Evolutionary conservation across 2,113 vertebrate genomes (phyloP).

Genomic region (Ictidomys tridecemlineatus): DNA sequence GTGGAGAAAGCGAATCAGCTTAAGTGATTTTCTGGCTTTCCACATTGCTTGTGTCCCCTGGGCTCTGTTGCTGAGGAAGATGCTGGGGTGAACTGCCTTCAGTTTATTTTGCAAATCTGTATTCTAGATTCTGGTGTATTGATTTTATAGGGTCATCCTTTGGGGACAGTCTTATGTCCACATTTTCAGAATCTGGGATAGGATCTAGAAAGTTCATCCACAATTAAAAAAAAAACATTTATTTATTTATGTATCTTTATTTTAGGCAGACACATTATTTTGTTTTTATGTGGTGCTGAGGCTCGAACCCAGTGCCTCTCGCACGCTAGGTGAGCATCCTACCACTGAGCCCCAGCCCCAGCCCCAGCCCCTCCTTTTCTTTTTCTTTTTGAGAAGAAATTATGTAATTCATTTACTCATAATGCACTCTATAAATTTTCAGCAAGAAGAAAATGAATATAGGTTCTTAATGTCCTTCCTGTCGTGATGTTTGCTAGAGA

Average conservation of each 20-base stretch:
- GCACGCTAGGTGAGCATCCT: too few species aligned
- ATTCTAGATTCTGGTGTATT: not conserved
- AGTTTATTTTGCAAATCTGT: not conserved
- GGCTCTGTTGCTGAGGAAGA: not conserved
- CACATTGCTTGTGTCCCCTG: not conserved
- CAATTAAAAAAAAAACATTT: not conserved
- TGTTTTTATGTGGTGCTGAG: too few species aligned
- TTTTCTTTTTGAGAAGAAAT: slow-evolving; percentile 15
- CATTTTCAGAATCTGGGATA: slow-evolving; percentile 24
- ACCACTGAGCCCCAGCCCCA: too few species aligned
- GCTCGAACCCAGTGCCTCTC: too few species aligned
- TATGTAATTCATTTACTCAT: not conserved
- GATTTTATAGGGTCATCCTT: not conserved
- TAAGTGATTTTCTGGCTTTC: not conserved
- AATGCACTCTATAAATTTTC: not conserved
- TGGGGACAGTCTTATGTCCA: not conserved
- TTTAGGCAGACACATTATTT: too few species aligned
- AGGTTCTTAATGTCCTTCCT: not conserved
- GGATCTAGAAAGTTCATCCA: slow-evolving; percentile 18
- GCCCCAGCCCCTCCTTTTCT: not conserved
- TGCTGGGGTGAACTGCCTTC: not conserved
- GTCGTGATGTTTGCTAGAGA: slow-evolving; percentile 26
- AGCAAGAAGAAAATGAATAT: slow-evolving; percentile 26
- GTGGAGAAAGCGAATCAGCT: too few species aligned
- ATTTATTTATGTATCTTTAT: too few species aligned